Evolutionary conservation across 2,888 invertebrate genomes (phyloP).

Genomic region (Sphecodes monilicornis): DNA sequence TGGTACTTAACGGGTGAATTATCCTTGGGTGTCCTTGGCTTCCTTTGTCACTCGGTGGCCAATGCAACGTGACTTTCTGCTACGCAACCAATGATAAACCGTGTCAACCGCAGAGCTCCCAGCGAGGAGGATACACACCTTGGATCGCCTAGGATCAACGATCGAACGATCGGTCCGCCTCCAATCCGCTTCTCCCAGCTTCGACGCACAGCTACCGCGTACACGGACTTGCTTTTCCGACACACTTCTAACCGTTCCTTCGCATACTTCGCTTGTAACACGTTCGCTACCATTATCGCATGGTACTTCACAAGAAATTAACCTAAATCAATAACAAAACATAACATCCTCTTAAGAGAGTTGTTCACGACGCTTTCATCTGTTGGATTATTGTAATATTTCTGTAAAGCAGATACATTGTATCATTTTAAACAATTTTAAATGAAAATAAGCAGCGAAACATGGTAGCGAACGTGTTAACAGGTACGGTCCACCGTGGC

Average conservation of each 20-base stretch:
- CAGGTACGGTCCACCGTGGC: neutral
- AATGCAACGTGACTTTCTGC: neutral
- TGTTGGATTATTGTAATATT: too few relatives aligned
- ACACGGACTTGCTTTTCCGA: neutral
- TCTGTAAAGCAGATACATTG: too few relatives aligned
- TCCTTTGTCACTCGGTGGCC: neutral
- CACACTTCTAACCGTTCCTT: neutral
- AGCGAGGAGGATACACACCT: neutral
- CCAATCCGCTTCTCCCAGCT: constrained; percentile 10
- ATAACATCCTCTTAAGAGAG: neutral
- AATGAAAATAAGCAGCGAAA: neutral
- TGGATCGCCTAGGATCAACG: neutral
- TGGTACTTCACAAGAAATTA: neutral
- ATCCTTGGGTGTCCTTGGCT: neutral
- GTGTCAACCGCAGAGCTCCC: neutral
- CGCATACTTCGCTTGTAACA: neutral
- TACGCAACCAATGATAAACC: neutral
- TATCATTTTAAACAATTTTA: too few relatives aligned
- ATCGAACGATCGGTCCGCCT: neutral
- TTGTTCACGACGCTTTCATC: neutral
- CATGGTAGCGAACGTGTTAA: neutral
- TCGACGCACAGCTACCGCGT: constrained; percentile 4
- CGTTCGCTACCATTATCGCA: neutral
- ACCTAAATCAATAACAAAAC: neutral
- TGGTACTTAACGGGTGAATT: too few relatives aligned